phyloP scores from a whole-genome alignment of 1,140 invertebrate species.

The Hylaeus anthracinus region DNA sequence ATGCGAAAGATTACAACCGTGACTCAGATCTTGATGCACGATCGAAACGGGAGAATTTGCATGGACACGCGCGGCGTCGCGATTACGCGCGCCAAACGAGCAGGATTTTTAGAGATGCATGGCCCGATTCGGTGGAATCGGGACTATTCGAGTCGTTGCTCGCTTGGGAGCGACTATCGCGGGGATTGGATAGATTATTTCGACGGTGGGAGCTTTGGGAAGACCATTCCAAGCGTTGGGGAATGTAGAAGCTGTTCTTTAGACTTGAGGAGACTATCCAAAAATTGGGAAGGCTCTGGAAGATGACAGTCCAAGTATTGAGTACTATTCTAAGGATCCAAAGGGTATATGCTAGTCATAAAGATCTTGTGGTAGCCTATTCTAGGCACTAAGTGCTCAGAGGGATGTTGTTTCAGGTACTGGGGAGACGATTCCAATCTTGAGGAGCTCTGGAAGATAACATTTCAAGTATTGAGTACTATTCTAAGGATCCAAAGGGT shows the following conservation, averaged over 20 bases:
- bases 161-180: not conserved
- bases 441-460: too few relatives aligned
- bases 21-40: conserved; percentile 54
- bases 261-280: not conserved
- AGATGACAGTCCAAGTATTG: too few relatives aligned
- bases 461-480: too few relatives aligned
- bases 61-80: conserved; percentile 18
- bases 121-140: not conserved
- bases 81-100: not conserved
- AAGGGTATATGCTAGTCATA: too few relatives aligned
- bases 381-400: too few relatives aligned
- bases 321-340: too few relatives aligned
- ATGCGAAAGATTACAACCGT: conserved; percentile 63
- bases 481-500: too few relatives aligned
- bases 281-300: too few relatives aligned
- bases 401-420: too few relatives aligned
- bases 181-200: not conserved
- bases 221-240: not conserved
- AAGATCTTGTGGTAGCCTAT: too few relatives aligned
- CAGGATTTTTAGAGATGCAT: not conserved
- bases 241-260: not conserved
- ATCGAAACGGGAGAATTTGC: conserved; percentile 23
- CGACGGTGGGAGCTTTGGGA: not conserved
- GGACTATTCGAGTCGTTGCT: not conserved
- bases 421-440: too few relatives aligned